phyloP scores from a whole-genome alignment of 2,113 vertebrate genomes.

The Patagioenas fasciata region DNA sequence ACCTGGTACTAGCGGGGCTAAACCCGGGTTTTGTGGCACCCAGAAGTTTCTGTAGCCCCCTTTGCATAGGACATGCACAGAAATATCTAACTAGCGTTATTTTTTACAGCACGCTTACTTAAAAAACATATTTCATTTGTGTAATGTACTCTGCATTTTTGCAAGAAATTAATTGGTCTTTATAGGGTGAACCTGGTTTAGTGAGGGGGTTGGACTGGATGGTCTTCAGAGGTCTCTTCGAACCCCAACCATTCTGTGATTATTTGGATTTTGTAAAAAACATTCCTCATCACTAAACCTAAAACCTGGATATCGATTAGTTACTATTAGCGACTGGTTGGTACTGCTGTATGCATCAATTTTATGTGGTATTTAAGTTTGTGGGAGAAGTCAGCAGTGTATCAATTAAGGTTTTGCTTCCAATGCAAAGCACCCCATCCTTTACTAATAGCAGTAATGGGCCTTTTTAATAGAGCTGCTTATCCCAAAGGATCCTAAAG shows the following conservation, averaged over 20 bases:
- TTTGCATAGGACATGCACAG: neutral
- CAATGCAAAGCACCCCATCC: conserved; percentile 19
- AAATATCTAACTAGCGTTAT: neutral
- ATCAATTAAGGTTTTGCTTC: conserved; percentile 29
- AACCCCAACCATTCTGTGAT: neutral
- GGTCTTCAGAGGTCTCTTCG: no score
- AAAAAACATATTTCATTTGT: neutral
- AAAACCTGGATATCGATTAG: neutral
- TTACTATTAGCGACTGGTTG: neutral
- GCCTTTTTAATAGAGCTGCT: neutral
- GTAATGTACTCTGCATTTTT: neutral
- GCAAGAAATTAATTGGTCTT: neutral
- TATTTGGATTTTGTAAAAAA: neutral
- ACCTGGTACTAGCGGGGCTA: neutral
- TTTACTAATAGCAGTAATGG: neutral
- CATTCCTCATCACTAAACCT: neutral
- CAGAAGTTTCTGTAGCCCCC: fast-evolving
- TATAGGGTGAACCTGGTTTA: neutral
- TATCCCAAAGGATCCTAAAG: conserved; percentile 8
- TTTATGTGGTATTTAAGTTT: neutral
- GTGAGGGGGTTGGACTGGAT: no score
- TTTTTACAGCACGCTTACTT: neutral
- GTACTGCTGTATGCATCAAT: neutral
- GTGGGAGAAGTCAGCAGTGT: neutral
- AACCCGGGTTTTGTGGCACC: neutral